Evolutionary conservation across 2,888 invertebrate genomes (phyloP), one percentile per base, ranked within the genome.

Genomic region (Scrobipalpa atriplicella): DNA sequence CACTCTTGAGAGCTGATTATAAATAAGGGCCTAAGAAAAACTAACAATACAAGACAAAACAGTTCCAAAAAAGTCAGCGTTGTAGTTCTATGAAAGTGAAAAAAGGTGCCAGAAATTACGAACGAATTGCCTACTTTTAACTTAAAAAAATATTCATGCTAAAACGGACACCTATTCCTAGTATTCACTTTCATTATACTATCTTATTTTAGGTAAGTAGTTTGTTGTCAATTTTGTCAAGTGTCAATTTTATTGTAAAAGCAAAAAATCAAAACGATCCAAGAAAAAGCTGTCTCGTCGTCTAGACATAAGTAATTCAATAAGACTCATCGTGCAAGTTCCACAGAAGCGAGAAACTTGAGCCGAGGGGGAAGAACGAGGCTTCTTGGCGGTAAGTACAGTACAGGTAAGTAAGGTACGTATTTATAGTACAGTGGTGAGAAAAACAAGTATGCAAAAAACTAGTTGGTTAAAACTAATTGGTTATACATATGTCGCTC

Each of bases 271-370:
- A 47, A 16, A 54, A 21, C 21, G 54, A 10, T 19, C 19, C 21
- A 19, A 52, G 19, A 54, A 54, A 54, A 38, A 58, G 29, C 29
- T 38, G 58, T 29, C 58, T 36, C 58, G 58, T n/a, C 58, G 58
- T 58, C 58, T 58, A 58, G 58, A 58, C 58, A 56, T 56, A 56
- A 56, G 58, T 58, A 58, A 58, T 38, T 58, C 58, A 58, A 58
- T 58, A 58, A 38, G 58, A 38, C 16, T 58, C 58, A n/a, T 58
- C 58, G 38, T 29, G 16, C 8, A 58, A 58, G 36, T 58, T 58
- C 36, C 54, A 21, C 19, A 19, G 10, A 54, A 9, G 21, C 18
- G 38, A 58, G 36, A 58, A 58, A 58, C 38, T 58, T 9, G 38
- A 38, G 16, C n/a, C 38, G 38, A n/a, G 16, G 2, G 29, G 58